Percentiles rank a stretch among this genome's conserved stretches.
Evolutionary conservation across 1,140 invertebrate genomes (phyloP).

Genomic region (Anastatus disparis): DNA sequence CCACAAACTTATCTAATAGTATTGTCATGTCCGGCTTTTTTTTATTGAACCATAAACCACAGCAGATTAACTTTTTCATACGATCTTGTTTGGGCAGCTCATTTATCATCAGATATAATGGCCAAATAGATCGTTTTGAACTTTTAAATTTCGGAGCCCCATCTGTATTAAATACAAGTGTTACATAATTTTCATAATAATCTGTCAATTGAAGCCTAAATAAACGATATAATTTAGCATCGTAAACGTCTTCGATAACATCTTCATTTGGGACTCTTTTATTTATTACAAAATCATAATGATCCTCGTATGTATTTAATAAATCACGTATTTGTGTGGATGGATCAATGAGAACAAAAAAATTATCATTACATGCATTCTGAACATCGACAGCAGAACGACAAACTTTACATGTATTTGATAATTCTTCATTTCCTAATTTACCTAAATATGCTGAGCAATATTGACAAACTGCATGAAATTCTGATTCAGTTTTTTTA

Average conservation of each 20-base stretch:
- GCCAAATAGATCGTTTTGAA: constrained; percentile 14
- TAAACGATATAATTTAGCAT: constrained; percentile 1
- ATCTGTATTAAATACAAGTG: constrained; percentile 1
- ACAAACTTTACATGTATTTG: neutral
- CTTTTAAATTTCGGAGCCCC: constrained; percentile 4
- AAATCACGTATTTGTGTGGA: no score
- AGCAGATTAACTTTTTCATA: neutral
- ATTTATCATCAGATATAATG: constrained; percentile 14
- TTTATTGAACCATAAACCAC: constrained; percentile 14
- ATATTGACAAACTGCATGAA: constrained; percentile 16
- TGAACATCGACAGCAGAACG: neutral
- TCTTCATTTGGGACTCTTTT: neutral
- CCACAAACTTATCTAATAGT: neutral
- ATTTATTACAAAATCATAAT: neutral
- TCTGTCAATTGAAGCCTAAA: neutral
- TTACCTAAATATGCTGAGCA: constrained; percentile 2
- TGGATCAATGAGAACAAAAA: constrained; percentile 23
- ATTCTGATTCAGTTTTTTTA: neutral
- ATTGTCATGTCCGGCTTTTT: constrained; percentile 5
- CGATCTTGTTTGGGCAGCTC: constrained; percentile 1
- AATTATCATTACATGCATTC: neutral
- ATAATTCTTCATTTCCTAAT: neutral
- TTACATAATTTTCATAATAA: neutral
- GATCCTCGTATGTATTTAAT: neutral
- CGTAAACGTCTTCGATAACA: neutral